Conservation (phyloP, 2,888 invertebrate genomes). For the Stramonita haemastoma region DNA sequence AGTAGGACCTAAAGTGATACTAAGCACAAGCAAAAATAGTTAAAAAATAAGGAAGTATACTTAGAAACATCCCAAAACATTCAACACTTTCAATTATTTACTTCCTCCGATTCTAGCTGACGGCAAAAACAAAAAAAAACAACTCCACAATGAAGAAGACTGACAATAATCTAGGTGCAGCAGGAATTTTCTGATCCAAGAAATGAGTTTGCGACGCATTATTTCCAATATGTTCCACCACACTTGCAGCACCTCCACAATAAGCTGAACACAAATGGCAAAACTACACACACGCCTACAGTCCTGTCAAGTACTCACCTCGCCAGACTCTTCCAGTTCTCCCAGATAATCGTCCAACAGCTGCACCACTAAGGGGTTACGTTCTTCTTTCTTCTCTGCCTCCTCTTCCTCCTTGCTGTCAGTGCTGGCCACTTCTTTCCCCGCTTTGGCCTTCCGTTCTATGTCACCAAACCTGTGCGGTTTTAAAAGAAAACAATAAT, state of each 20-base stretch:
- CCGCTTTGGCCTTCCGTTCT: not conserved
- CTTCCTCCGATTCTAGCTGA: too few relatives aligned
- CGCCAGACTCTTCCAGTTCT: not conserved
- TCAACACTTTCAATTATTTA: too few relatives aligned
- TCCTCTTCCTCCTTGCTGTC: not conserved
- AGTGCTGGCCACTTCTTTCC: not conserved
- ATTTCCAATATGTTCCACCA: not conserved
- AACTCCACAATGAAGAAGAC: too few relatives aligned
- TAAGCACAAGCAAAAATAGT: too few relatives aligned
- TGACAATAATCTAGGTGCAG: too few relatives aligned
- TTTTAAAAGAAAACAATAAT: too few relatives aligned
- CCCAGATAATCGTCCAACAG: conserved; percentile 16
- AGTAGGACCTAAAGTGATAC: too few relatives aligned
- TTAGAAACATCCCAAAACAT: too few relatives aligned
- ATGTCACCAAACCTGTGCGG: not conserved
- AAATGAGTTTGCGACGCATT: too few relatives aligned
- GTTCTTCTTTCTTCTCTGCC: not conserved
- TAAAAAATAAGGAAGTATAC: too few relatives aligned
- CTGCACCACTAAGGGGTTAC: not conserved
- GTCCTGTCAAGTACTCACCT: not conserved
- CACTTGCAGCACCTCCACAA: not conserved
- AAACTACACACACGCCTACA: not conserved
- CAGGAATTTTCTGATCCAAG: too few relatives aligned
- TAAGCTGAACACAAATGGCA: not conserved
- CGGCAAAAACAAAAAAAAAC: too few relatives aligned